phyloP scores from a whole-genome alignment of 2,797 vertebrate genomes.

The Poecilia picta region DNA sequence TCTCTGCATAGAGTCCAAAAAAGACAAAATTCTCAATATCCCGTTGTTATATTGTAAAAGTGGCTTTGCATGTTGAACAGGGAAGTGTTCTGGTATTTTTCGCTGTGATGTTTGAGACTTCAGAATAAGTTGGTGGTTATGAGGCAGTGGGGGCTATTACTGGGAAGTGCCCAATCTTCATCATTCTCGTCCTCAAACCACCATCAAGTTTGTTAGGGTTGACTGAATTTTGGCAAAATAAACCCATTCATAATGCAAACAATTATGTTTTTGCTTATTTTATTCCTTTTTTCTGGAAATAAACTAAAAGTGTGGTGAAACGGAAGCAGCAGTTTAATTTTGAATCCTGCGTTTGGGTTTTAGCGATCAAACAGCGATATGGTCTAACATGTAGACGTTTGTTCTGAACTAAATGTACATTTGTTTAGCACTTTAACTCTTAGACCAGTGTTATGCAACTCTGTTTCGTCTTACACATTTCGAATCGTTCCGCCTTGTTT shows the following conservation, averaged over 20 bases:
- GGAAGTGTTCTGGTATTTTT: conserved; percentile 50
- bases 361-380: neutral
- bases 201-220: neutral
- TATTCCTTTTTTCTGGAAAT: neutral
- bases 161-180: conserved; percentile 29
- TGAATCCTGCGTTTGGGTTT: neutral
- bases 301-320: neutral
- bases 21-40: neutral
- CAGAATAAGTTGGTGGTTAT: conserved; percentile 24
- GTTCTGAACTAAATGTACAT: neutral
- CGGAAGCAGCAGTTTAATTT: neutral
- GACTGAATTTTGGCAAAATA: neutral
- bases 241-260: neutral
- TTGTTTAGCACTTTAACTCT: neutral
- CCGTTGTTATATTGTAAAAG: conserved; percentile 46
- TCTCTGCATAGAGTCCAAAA: conserved; percentile 2
- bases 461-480: neutral
- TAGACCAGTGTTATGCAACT: neutral
- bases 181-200: conserved; percentile 3
- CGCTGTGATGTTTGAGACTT: conserved; percentile 28
- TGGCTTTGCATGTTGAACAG: conserved; percentile 20
- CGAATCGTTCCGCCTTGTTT: neutral
- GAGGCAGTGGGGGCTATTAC: neutral
- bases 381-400: neutral
- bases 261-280: neutral